Percentiles rank a stretch among this genome's conserved stretches.
phyloP scores from a whole-genome alignment of 1,140 invertebrate species.

The Choristoneura fumiferana region DNA sequence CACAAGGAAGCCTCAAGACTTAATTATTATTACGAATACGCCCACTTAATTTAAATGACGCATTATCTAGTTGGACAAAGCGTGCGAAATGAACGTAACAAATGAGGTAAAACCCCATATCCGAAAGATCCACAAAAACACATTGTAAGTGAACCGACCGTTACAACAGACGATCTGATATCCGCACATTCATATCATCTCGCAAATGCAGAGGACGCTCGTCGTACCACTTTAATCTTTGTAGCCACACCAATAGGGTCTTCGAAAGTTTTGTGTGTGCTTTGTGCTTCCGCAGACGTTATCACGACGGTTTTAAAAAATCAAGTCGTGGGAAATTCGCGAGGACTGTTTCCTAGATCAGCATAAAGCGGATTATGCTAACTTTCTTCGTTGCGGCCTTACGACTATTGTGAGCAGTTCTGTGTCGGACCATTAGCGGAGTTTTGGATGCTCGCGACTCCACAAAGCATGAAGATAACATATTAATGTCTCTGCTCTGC shows the following conservation, averaged over 20 bases:
- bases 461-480: not conserved
- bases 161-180: conserved; percentile 13
- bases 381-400: conserved; percentile 46
- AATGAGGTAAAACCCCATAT: conserved; percentile 2
- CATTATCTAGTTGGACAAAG: not conserved
- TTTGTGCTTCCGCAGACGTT: conserved; percentile 19
- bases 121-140: conserved; percentile 1
- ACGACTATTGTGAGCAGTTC: conserved; percentile 4
- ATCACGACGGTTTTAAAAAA: conserved; percentile 26
- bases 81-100: conserved; percentile 13
- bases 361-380: conserved; percentile 38
- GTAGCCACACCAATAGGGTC: not conserved
- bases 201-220: not conserved
- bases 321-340: conserved; percentile 46
- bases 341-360: conserved; percentile 42
- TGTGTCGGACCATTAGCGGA: conserved; percentile 5
- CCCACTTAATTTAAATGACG: conserved; percentile 14
- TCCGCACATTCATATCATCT: conserved; percentile 16
- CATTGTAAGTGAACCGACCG: conserved; percentile 8
- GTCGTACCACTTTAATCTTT: not conserved
- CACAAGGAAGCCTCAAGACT: conserved; percentile 2
- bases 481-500: not conserved
- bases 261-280: not conserved
- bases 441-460: not conserved
- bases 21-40: conserved; percentile 17